Evolutionary conservation across 2,113 vertebrate genomes (phyloP), one percentile per base, ranked within the genome.

Genomic region (Nyctereutes procyonoides): DNA sequence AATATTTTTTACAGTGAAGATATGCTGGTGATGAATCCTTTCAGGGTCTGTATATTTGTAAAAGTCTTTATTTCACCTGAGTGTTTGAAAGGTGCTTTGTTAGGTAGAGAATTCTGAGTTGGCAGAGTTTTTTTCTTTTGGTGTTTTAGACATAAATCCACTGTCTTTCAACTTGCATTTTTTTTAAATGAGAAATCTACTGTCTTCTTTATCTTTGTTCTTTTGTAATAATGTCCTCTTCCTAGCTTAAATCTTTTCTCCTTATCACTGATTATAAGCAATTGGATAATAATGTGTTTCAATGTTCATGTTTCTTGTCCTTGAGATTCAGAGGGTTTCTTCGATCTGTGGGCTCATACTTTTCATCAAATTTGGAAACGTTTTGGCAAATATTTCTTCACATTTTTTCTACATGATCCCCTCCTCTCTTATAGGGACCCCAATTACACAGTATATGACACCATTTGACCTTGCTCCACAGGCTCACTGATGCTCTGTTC

Each of bases 341-440:
- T 73, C 22, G 30, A 65, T 65, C 53, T 83, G 32, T 74, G 20
- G 56, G 48, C 69, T 71, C 74, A 76, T 24, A 43, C 51, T 92
- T 74, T 73, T 73, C 83, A 79, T 60, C 82, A 79, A 35, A 79
- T 88, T 60, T 73, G 73, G 22, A 84, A 79, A 83, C 16, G 4
- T 48, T 8, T 53, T 67, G 56, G n/a, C 24, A 51, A 51, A 51
- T 56, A 62, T 82, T 58, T 88, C n/a, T 89, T 89, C 28, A 17
- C 58, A 17, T 79, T 81, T 38, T 71, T 93, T 13, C 71, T 69
- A 1, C 56, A n/a, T 15, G 4, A 3, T 22, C 24, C 14, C 24
- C 24, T 62, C 80, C 19, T 94, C 22, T 58, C 19, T 38, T 24
- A 51, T 30, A 12, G 30, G 22, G 74, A 14, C 26, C 30, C 22